Base-by-base conservation (phyloP, 2,888 invertebrate genomes). In the Mimumesa dahlbomi region DNA sequence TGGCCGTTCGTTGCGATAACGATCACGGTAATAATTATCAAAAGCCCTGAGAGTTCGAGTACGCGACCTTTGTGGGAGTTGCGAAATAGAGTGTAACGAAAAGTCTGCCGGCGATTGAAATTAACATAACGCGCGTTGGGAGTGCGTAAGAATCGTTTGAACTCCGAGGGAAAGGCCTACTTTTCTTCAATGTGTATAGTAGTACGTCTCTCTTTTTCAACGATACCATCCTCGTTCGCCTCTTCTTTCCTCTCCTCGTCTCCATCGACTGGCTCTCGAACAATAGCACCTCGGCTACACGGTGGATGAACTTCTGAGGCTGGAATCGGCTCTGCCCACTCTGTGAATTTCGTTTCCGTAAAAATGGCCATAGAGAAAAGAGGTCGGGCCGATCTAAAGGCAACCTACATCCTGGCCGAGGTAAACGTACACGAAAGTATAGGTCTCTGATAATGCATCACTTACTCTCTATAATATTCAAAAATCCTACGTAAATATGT, bases 241-340 rank as follows among this genome's bases (percentile, higher is more conserved):
- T 62, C 57, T 45, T 53, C 29, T 5, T 16, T 9, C 45, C 71
- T 62, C 58, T 61, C 62, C 62, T 68, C 70, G 72, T 73, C 64
- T 54, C 76, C 66, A 50, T 72, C 66, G 73, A 48, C 62, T 57
- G 73, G 61, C 59, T 73, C 68, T 54, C 66, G 71, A 82, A 81
- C 81, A 79, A 81, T 81, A 79, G 81, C 78, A 74, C 81, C 79
- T 68, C 78, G 68, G 52, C 75, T 76, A 66, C 76, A 81, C 81
- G 79, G 72, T 79, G 81, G 81, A 80, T 80, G 80, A 80, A 80
- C 80, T 81, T 80, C 79, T 81, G 73, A 80, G 73, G 31, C 73
- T 75, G 76, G 81, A 80, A 81, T 79, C 76, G 81, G 79, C 70
- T 81, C 81, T 81, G 80, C 80, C 80, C 80, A 80, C 80, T 80